Conservation (phyloP, 2,888 invertebrate genomes). For the Trichacis sp. region DNA sequence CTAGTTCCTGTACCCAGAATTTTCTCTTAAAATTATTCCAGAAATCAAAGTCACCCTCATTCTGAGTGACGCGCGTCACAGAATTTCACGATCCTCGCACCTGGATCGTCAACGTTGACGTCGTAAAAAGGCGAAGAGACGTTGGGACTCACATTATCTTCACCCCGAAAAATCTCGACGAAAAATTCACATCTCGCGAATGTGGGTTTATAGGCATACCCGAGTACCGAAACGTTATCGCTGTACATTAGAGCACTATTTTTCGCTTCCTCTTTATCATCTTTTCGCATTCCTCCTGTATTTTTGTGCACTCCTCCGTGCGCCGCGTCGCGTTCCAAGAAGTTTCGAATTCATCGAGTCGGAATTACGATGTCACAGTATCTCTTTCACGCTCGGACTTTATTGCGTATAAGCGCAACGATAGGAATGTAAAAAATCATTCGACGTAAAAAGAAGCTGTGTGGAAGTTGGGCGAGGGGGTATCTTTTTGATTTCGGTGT, state of each 20-base stretch:
- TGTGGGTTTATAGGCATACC: constrained; percentile 6
- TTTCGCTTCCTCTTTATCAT: constrained; percentile 3
- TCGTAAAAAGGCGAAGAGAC: background rate
- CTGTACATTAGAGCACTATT: constrained; percentile 8
- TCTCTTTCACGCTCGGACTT: too few relatives aligned
- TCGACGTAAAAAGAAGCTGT: too few relatives aligned
- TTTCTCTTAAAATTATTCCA: background rate
- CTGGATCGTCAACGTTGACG: background rate
- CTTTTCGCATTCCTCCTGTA: background rate
- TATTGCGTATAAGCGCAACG: too few relatives aligned
- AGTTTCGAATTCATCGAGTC: too few relatives aligned
- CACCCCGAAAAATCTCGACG: background rate
- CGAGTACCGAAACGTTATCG: constrained; percentile 9
- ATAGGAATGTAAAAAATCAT: too few relatives aligned
- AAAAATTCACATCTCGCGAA: constrained; percentile 9
- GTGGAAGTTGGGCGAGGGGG: too few relatives aligned
- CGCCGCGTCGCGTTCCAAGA: too few relatives aligned
- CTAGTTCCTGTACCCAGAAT: too few relatives aligned
- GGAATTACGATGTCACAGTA: too few relatives aligned
- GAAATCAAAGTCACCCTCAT: background rate
- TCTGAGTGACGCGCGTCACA: background rate
- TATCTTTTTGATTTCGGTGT: too few relatives aligned
- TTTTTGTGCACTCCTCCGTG: background rate
- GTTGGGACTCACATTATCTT: background rate
- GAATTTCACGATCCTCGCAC: background rate